Evolutionary conservation across 2,797 vertebrate species (phyloP).

Genomic region (Sebastolobus altivelis): DNA sequence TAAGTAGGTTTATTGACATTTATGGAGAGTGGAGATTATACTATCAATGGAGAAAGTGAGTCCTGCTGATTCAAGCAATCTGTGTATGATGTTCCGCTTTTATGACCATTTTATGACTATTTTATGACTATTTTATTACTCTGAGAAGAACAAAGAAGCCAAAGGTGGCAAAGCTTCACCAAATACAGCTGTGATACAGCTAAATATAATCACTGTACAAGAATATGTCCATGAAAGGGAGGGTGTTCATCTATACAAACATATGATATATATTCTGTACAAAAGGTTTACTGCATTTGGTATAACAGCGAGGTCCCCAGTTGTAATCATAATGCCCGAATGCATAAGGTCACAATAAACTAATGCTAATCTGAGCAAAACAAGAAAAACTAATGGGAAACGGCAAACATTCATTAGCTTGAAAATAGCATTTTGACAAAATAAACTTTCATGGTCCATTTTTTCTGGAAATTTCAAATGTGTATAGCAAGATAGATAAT

Average conservation of each 20-base stretch:
- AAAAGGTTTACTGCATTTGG: background rate
- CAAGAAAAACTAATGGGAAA: background rate
- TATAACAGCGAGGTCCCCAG: background rate
- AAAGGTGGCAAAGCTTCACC: background rate
- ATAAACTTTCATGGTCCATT: background rate
- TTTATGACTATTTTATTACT: no score
- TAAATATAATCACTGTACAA: background rate
- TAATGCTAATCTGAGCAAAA: background rate
- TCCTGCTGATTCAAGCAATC: background rate
- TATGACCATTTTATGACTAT: background rate
- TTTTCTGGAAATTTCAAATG: background rate
- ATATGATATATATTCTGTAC: background rate
- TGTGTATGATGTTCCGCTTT: background rate
- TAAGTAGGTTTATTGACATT: background rate
- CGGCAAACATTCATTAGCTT: background rate
- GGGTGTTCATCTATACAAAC: background rate
- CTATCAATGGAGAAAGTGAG: background rate
- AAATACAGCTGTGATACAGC: background rate
- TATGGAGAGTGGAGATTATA: background rate
- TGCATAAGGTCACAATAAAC: background rate
- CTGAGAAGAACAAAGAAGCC: no score
- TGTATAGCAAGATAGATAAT: background rate
- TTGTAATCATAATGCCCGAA: no score
- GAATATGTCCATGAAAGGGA: background rate
- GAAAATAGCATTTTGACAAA: background rate